Base-by-base conservation (phyloP, 2,113 vertebrate species). In the Atractosteus spatula region DNA sequence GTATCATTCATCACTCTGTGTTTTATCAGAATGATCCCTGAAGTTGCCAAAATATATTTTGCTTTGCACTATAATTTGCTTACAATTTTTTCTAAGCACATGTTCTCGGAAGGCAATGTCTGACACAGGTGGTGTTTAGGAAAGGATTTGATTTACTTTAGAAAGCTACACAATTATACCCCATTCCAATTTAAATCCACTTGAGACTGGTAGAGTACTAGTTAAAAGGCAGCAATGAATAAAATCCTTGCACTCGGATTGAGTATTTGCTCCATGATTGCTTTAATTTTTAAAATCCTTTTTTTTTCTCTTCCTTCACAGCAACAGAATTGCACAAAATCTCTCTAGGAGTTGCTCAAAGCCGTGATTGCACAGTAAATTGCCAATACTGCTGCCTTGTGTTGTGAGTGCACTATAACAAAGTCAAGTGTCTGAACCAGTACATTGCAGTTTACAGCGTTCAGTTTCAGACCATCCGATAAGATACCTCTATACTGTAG, bases 1-100 rank as follows among this genome's bases (percentile, higher is more conserved):
- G 73, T 81, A 84, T 76, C 78, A 73, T 81, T 77, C 81, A 54
- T 72, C 61, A 82, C 74, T 12, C 8, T 42, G 7, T 54, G 0
- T 61, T 47, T 62, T 45, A n/a, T 7, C 41, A 12, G 29, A 65
- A 29, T 41, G 62, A 29, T 29, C 62, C 62, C 41, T 7, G 10
- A 41, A 17, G 62, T 41, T 65, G 1, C 62, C 4, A 43, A 65
- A 65, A 41, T 2, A 12, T 45, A 3, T 45, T 55, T 59, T 10
- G 71, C 71, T 59, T 75, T 67, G 69, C 63, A 71, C 62, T 51
- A 59, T 65, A 45, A 71, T 61, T 66, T 56, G 47, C 68, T 56
- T 14, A 51, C 47, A 3, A 16, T 62, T 12, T 61, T 54, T 54
- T 44, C 45, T 47, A 59, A 54, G 57, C 56, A 62, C 55, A 44